Base-by-base conservation (phyloP, 2,888 invertebrate genomes). In the Drosophila sordidapex region DNA sequence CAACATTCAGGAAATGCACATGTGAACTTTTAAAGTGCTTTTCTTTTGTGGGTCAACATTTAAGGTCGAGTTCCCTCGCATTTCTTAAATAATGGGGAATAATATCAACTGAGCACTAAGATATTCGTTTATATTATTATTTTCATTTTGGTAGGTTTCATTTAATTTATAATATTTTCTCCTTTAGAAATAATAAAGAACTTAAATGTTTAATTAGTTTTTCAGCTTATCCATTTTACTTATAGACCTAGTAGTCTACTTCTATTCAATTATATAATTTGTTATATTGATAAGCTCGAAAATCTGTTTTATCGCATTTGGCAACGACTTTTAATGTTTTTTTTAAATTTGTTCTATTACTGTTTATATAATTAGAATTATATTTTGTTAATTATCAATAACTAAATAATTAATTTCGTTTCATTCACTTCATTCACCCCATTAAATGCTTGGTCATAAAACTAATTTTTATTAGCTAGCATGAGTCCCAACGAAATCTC, bases 1-100 rank as follows among this genome's bases (percentile, higher is more conserved):
- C 78, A 66, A 53, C 70, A 65, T 69, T 79, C 71, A 70, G 80
- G 21, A 67, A 60, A 51, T 57, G 48, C 59, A 58, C 40, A 48
- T 40, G 54, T 36, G 52, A 21, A 33, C 57, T 61, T 54, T n/a
- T 49, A 53, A 56, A 33, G 25, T 29, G 27, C n/a, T 10, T 36
- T 27, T 33, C 51, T n/a, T 61, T 58, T 51, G 15, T 77, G 40
- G 61, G 66, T 73, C 79, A 68, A 11, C 18, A 33, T 63, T 60
- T 33, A 59, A 68, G 58, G 67, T 40, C 43, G 70, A 59, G 27
- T 27, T 36, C 38, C 43, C 31, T 36, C 2, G 27, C 10, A 36
- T 6, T 18, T 54, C 25, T 38, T 27, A 1, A 38, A 56, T 33
- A 15, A 13, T 25, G 4, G 25, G 4, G 1, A 21, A 21, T 48